Conservation (phyloP, 2,888 invertebrate genomes). For the Anthrax anthrax region DNA sequence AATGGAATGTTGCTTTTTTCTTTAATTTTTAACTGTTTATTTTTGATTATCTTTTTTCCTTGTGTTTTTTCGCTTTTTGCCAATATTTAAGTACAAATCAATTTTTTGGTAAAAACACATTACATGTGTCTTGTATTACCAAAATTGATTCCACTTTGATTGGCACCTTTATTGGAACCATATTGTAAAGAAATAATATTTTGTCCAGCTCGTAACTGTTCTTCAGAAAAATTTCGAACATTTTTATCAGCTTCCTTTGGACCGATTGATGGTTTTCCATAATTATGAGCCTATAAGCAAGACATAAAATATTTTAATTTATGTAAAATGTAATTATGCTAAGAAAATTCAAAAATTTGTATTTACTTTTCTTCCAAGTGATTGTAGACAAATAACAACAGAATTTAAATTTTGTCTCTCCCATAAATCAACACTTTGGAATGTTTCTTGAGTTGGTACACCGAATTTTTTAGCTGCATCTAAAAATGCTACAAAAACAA, state of each 20-base stretch:
- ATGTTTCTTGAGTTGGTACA: slow-evolving; percentile 86
- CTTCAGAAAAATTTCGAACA: slow-evolving; percentile 83
- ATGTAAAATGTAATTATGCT: no score
- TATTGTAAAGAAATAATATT: slow-evolving; percentile 89
- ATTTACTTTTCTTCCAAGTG: slow-evolving; percentile 90
- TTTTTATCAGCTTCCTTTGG: slow-evolving; percentile 96
- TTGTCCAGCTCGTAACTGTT: slow-evolving; percentile 85
- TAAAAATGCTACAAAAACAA: slow-evolving; percentile 48
- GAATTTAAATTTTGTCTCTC: slow-evolving; percentile 92
- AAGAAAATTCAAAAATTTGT: neutral
- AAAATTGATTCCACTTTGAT: slow-evolving; percentile 89
- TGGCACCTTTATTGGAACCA: slow-evolving; percentile 96
- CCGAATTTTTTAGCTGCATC: slow-evolving; percentile 73
- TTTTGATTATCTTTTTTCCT: neutral
- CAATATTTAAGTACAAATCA: no score
- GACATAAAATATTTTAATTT: neutral
- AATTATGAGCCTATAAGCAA: slow-evolving; percentile 52
- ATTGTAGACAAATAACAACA: slow-evolving; percentile 88
- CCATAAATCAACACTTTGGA: slow-evolving; percentile 96
- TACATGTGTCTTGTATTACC: slow-evolving; percentile 97
- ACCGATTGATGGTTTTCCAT: slow-evolving; percentile 78
- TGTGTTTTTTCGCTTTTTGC: neutral
- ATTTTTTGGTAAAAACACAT: neutral
- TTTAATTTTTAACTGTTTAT: no score
- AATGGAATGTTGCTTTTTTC: no score